These are phyloP conservation scores for Cephus nigrinus DNA, from an alignment of 2,888 invertebrate species.

Conservation along the genomic window DNA sequence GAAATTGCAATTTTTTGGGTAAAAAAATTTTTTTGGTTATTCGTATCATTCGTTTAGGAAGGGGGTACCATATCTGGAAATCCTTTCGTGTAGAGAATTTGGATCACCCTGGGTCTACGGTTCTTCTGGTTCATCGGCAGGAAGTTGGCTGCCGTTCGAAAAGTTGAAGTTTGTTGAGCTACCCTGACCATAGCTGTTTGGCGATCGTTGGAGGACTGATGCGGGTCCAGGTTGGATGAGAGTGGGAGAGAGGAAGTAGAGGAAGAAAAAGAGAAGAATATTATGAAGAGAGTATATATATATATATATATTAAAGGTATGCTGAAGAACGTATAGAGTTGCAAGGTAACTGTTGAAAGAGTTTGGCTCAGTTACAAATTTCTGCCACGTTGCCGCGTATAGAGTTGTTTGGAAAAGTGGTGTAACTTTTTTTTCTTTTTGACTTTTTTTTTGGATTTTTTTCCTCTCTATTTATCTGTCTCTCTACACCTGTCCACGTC, in stretches of 20 bases:
- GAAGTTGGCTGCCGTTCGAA: constrained; percentile 40
- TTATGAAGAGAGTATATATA: background rate
- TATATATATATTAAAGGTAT: no score
- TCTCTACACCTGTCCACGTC: background rate
- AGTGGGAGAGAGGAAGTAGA: background rate
- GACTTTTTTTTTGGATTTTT: background rate
- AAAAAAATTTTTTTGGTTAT: background rate
- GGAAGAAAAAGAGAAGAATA: background rate
- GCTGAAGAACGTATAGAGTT: constrained; percentile 26
- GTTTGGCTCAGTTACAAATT: constrained; percentile 44
- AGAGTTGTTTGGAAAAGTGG: background rate
- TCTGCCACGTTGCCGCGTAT: background rate
- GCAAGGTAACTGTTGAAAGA: constrained; percentile 41
- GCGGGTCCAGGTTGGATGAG: constrained; percentile 36
- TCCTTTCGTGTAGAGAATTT: background rate
- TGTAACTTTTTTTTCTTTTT: background rate
- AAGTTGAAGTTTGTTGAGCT: constrained; percentile 45
- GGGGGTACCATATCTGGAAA: constrained; percentile 23
- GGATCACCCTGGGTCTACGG: no score
- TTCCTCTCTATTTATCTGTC: background rate
- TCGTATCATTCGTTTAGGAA: constrained; percentile 17
- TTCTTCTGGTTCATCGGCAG: constrained; percentile 35
- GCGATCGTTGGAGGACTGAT: constrained; percentile 47
- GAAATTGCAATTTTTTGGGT: no score
- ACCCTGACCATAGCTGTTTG: constrained; percentile 38